Evolutionary conservation across 2,888 invertebrate genomes (phyloP).

Genomic region (Epinotia demarniana): DNA sequence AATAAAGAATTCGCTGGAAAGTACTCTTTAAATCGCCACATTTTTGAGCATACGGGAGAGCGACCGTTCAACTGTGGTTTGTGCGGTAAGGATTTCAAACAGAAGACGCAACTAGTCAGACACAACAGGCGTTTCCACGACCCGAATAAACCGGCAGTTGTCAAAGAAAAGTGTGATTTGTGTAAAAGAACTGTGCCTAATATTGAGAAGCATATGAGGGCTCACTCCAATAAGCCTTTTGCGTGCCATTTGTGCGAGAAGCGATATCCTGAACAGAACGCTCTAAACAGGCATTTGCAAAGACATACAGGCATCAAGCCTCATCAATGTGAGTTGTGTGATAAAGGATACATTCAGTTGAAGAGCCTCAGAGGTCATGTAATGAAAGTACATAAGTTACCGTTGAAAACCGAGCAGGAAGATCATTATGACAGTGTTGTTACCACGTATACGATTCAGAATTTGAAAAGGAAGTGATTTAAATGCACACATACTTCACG

Average conservation of each 20-base stretch:
- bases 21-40: conserved; percentile 26
- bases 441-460: conserved; percentile 28
- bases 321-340: conserved; percentile 41
- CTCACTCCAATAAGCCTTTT: conserved; percentile 43
- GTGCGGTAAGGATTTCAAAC: conserved; percentile 27
- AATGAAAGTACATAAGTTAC: conserved; percentile 28
- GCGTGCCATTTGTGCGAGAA: conserved; percentile 45
- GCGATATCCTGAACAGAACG: conserved; percentile 33
- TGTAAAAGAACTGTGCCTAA: conserved; percentile 35
- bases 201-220: conserved; percentile 41
- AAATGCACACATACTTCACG: not conserved
- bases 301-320: conserved; percentile 40
- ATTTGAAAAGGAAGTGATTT: conserved; percentile 29
- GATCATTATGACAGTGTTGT: conserved; percentile 41
- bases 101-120: conserved; percentile 11
- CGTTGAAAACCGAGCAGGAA: conserved; percentile 36
- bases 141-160: conserved; percentile 8
- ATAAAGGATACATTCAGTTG: conserved; percentile 40
- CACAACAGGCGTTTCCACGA: conserved; percentile 23
- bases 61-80: conserved; percentile 6
- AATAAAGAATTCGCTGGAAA: conserved; percentile 25
- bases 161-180: conserved; percentile 33
- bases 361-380: conserved; percentile 29
- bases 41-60: conserved; percentile 30
- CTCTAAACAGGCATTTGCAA: conserved; percentile 42